Percentiles rank a stretch among this genome's conserved stretches.
These are phyloP conservation scores for Sinotaia quadrata DNA, from an alignment of 2,888 invertebrate genomes.

Conservation along the genomic window DNA sequence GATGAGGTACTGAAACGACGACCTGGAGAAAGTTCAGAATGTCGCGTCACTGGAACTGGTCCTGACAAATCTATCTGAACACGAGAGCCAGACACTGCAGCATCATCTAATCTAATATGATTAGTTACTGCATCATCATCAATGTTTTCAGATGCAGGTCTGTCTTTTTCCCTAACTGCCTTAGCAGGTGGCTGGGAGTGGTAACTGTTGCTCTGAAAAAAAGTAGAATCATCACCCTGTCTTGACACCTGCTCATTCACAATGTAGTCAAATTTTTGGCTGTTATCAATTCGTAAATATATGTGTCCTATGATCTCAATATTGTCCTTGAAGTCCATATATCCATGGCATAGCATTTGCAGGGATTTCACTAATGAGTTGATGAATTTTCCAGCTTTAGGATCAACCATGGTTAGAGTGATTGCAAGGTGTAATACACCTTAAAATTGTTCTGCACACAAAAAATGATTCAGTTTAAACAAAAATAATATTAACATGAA, in stretches of 20 bases:
- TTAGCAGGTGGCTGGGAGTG: conserved; percentile 34
- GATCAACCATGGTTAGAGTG: conserved; percentile 24
- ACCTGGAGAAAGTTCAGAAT: conserved; percentile 15
- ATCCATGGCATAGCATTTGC: conserved; percentile 40
- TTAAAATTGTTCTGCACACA: no score
- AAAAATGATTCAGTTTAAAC: no score
- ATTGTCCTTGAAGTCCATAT: conserved; percentile 36
- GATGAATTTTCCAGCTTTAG: conserved; percentile 32
- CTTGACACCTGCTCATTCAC: conserved; percentile 37
- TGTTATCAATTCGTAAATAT: conserved; percentile 34
- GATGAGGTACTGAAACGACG: conserved; percentile 11
- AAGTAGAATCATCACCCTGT: conserved; percentile 34
- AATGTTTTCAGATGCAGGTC: conserved; percentile 2
- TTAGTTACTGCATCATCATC: conserved; percentile 20
- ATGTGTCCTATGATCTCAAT: conserved; percentile 40
- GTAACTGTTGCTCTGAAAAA: conserved; percentile 40
- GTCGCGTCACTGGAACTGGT: conserved; percentile 14
- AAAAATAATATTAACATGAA: no score
- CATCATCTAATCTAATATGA: conserved; percentile 21
- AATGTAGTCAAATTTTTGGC: conserved; percentile 36
- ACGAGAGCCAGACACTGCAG: conserved; percentile 9
- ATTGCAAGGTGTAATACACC: conserved; percentile 1
- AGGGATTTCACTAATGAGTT: conserved; percentile 37
- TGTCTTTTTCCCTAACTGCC: background rate
- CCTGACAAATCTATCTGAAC: conserved; percentile 24